Evolutionary conservation across 2,888 invertebrate species (phyloP), one percentile per base, ranked within the genome.

Genomic region (Dorcus hopei): DNA sequence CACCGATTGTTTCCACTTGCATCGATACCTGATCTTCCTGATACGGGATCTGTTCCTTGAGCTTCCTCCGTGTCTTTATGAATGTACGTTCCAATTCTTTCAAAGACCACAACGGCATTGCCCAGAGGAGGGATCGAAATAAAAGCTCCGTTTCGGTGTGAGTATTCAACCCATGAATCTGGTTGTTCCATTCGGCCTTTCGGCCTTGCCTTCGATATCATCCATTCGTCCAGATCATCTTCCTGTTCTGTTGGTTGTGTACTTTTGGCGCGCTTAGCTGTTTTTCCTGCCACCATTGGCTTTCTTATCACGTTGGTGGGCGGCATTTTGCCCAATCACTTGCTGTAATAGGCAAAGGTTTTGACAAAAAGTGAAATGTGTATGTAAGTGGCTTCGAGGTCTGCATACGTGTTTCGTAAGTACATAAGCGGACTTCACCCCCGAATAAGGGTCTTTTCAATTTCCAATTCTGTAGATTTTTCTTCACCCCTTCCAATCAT

Each of bases 131-230:
- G 87, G 1, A 88, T 75, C 0, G 77, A 68, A 2, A 88, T 79
- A 72, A 87, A 93, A 59, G 80, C 79, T 3, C 82, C 82, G 60
- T 85, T 82, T 60, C 87, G 89, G 77, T 90, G 93, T 71, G 89
- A 92, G 78, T 89, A 96, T 54, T 93, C 87, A 1, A 95, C 91
- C 67, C 93, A 83, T 74, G 89, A 89, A 26, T 88, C 85, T 0
- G 90, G 84, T 71, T 87, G 83, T 9, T 87, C 87, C 61, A 91
- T 77, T 72, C 92, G 91, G 72, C 91, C 89, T 9, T 89, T 89
- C 0, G 92, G 92, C 68, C 85, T 89, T 2, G 87, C 61, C 42
- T 85, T 85, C 0, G 87, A 84, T 63, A 84, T 85, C 63, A 85
- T 80, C 87, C 89, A 89, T 49, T 88, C 85, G 62, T 87, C 84